Percentiles rank a stretch among this genome's conserved stretches.
phyloP scores from a whole-genome alignment of 2,888 invertebrate species.

The Melanotus villosus region DNA sequence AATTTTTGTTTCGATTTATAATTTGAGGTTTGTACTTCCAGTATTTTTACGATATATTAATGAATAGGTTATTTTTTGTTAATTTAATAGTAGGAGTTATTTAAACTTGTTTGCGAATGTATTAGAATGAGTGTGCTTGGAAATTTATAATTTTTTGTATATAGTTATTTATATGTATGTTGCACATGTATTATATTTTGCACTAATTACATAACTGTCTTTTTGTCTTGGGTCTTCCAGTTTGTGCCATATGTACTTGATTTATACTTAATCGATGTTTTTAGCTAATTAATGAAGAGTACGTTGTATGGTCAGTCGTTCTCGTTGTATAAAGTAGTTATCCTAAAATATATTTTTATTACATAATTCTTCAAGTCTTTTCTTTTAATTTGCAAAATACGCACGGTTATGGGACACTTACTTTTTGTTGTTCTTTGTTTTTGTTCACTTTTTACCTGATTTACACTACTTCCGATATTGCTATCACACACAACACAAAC shows the following conservation, averaged over 20 bases:
- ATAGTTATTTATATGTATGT: slow-evolving; percentile 38
- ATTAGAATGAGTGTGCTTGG: slow-evolving; percentile 17
- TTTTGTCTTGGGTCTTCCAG: slow-evolving; percentile 36
- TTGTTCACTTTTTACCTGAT: neutral
- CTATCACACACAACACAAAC: no score
- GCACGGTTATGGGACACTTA: slow-evolving; percentile 5
- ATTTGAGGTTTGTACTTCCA: slow-evolving; percentile 5
- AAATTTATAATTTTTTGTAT: slow-evolving; percentile 31
- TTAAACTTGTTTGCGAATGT: slow-evolving; percentile 25
- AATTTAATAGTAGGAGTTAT: slow-evolving; percentile 22
- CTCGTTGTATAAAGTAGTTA: slow-evolving; percentile 39
- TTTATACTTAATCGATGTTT: neutral
- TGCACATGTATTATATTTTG: slow-evolving; percentile 45
- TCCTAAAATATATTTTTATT: slow-evolving; percentile 42
- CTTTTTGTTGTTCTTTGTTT: neutral
- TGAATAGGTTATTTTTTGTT: slow-evolving; percentile 5
- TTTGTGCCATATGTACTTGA: slow-evolving; percentile 43
- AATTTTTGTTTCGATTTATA: slow-evolving; percentile 4
- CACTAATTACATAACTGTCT: slow-evolving; percentile 35
- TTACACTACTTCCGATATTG: no score
- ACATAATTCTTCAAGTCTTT: neutral
- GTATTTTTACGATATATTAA: slow-evolving; percentile 16
- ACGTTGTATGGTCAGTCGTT: slow-evolving; percentile 40
- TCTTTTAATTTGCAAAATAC: neutral
- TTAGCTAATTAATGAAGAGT: slow-evolving; percentile 9